Conservation (phyloP, 2,888 invertebrate species). For the Bembecia ichneumoniformis region DNA sequence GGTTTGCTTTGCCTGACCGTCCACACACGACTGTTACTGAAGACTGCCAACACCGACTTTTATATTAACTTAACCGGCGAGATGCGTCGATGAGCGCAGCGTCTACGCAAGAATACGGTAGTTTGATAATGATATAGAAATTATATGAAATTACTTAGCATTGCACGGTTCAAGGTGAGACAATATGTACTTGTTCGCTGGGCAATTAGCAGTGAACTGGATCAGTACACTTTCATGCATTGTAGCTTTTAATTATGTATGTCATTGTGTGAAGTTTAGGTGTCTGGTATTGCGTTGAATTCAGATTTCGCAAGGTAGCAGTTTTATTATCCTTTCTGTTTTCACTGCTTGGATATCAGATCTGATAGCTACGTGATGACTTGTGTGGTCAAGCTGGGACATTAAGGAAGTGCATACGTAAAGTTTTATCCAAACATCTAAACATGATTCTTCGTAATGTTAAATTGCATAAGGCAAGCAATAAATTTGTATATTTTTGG, state of each 20-base stretch:
- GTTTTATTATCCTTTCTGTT: conserved; percentile 19
- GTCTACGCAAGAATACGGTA: conserved; percentile 64
- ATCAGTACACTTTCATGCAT: not conserved
- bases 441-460: too few relatives aligned
- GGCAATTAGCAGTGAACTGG: not conserved
- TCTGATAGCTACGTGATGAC: conserved; percentile 19
- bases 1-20: conserved; percentile 64
- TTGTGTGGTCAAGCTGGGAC: not conserved
- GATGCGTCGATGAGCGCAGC: conserved; percentile 47
- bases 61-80: conserved; percentile 59
- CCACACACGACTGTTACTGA: conserved; percentile 67
- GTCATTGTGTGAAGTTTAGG: not conserved
- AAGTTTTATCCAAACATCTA: not conserved
- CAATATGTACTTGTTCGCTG: not conserved
- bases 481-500: too few relatives aligned
- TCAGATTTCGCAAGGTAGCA: conserved; percentile 13
- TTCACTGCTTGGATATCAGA: conserved; percentile 20
- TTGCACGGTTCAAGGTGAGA: conserved; percentile 53
- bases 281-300: not conserved
- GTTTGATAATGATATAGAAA: conserved; percentile 65
- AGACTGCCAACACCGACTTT: conserved; percentile 48
- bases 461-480: too few relatives aligned
- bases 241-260: conserved; percentile 1
- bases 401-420: not conserved
- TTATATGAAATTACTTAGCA: conserved; percentile 62